Base-by-base conservation (phyloP, 1,140 invertebrate species). In the Neuroterus valhalla region DNA sequence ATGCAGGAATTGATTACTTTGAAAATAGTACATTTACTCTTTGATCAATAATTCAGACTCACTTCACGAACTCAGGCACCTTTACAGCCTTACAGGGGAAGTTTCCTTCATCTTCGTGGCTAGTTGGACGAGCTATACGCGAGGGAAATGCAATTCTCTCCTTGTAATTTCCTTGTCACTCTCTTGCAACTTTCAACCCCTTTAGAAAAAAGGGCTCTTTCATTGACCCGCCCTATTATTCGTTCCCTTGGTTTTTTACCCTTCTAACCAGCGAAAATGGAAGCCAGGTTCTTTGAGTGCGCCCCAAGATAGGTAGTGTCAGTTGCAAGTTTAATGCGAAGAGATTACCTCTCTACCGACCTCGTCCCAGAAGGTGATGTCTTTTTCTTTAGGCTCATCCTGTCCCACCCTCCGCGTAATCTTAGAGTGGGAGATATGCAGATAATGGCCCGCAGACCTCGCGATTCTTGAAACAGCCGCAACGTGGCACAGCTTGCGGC, bases 71-170 rank as follows among this genome's bases (percentile, higher is more conserved):
- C 50, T 19, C 19, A 14, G 10, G 50, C 50, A 52, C 50, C 50
- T 52, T 52, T 19, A 23, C 19, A 52, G 50, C 50, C 23, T 52
- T 19, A 23, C 19, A 52, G 50, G 12, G 50, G 1, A 52, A 52
- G 50, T 52, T 52, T 52, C 19, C 21, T 52, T 52, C 17, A 52
- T 52, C 50, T 52, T 52, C 21, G 21, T 21, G 23, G 50, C 17
- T 52, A 52, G 10, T 52, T 52, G 11, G 50, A 26, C 50, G 3
- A 52, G 50, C 50, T 52, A 21, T 52, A 52, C 50, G 50, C 78
- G 72, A 75, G 72, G 76, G 78, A 78, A 80, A 80, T 73, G 70
- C 76, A 78, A 80, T 80, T 80, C 78, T 72, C 78, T 73, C 73
- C 17, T 55, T 76, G 76, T 74, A 80, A 80, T 80, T 80, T 78